A percentile compares a stretch with the other conserved stretches of the same genome.
Evolutionary conservation across 2,888 invertebrate genomes (phyloP).

Genomic region (Torymus aiolomorphi): DNA sequence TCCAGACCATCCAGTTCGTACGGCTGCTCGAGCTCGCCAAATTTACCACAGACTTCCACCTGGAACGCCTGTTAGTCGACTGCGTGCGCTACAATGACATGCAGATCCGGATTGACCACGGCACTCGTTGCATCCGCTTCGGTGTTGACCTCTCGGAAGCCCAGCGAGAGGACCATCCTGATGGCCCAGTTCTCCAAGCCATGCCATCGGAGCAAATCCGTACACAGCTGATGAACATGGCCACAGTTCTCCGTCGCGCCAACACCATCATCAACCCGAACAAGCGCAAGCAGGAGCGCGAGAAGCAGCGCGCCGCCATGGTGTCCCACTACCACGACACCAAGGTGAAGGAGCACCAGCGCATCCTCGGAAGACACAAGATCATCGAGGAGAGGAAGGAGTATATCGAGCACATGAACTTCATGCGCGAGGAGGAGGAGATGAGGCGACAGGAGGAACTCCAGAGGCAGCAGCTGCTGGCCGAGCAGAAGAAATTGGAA

Average conservation of each 20-base stretch:
- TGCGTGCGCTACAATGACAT: constrained; percentile 96
- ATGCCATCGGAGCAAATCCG: constrained; percentile 97
- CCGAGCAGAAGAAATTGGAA: constrained; percentile 91
- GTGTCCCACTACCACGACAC: constrained; percentile 90
- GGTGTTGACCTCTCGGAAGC: constrained; percentile 95
- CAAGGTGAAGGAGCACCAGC: constrained; percentile 90
- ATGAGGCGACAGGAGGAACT: constrained; percentile 86
- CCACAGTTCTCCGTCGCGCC: constrained; percentile 88
- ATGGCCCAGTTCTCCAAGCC: constrained; percentile 93
- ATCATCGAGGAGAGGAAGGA: constrained; percentile 98
- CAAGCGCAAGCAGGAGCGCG: constrained; percentile 84
- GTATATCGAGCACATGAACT: constrained; percentile 91
- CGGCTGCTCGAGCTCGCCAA: constrained; percentile 90
- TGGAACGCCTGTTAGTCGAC: constrained; percentile 95
- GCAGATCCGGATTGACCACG: constrained; percentile 92
- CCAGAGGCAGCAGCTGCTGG: constrained; percentile 85
- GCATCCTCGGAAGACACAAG: constrained; percentile 93
- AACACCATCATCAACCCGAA: constrained; percentile 88
- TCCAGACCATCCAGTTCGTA: constrained; percentile 93
- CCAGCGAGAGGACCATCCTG: constrained; percentile 93
- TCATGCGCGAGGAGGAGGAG: constrained; percentile 84
- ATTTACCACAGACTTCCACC: constrained; percentile 90
- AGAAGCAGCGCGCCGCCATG: constrained; percentile 84
- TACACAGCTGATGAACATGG: constrained; percentile 93
- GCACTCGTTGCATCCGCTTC: constrained; percentile 91